Evolutionary conservation across 2,888 invertebrate genomes (phyloP).

Genomic region (Andrena praecox): DNA sequence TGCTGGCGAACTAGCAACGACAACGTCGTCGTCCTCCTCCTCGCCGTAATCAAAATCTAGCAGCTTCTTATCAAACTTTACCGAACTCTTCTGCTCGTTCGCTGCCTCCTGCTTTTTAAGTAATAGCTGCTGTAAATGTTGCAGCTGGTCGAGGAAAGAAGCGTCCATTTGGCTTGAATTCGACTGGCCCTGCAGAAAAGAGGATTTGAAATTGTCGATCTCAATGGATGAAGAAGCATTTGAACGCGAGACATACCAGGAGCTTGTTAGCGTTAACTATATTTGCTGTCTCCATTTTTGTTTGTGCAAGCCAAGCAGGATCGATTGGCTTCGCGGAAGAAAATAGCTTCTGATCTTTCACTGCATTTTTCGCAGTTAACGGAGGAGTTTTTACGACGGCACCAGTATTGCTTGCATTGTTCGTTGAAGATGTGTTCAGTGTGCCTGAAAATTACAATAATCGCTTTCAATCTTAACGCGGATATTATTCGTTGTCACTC

Average conservation of each 20-base stretch:
- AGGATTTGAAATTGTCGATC: slow-evolving; percentile 2
- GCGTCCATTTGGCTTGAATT: slow-evolving; percentile 81
- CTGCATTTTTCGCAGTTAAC: slow-evolving; percentile 78
- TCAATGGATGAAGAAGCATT: not conserved
- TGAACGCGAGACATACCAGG: slow-evolving; percentile 65
- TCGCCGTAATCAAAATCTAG: slow-evolving; percentile 97
- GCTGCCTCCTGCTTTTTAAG: slow-evolving; percentile 84
- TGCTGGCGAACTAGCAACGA: slow-evolving; percentile 83
- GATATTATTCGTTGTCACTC: not conserved
- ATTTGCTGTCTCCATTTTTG: slow-evolving; percentile 83
- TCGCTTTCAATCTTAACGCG: not conserved
- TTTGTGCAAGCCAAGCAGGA: slow-evolving; percentile 84
- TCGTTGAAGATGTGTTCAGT: slow-evolving; percentile 72
- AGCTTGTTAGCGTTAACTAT: slow-evolving; percentile 81
- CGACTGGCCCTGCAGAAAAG: slow-evolving; percentile 76
- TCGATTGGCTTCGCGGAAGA: slow-evolving; percentile 82
- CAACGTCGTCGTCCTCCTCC: slow-evolving; percentile 92
- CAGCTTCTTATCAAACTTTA: slow-evolving; percentile 93
- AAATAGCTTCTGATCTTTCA: slow-evolving; percentile 82
- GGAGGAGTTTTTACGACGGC: slow-evolving; percentile 81
- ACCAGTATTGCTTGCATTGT: slow-evolving; percentile 75
- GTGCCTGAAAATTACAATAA: slow-evolving; percentile 44
- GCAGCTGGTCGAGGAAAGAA: slow-evolving; percentile 86
- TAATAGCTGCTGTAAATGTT: slow-evolving; percentile 88
- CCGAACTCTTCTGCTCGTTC: slow-evolving; percentile 85